Percentiles rank a stretch among this genome's conserved stretches.
Conservation (phyloP, 2,797 vertebrate species). For the Chromobotia macracanthus region DNA sequence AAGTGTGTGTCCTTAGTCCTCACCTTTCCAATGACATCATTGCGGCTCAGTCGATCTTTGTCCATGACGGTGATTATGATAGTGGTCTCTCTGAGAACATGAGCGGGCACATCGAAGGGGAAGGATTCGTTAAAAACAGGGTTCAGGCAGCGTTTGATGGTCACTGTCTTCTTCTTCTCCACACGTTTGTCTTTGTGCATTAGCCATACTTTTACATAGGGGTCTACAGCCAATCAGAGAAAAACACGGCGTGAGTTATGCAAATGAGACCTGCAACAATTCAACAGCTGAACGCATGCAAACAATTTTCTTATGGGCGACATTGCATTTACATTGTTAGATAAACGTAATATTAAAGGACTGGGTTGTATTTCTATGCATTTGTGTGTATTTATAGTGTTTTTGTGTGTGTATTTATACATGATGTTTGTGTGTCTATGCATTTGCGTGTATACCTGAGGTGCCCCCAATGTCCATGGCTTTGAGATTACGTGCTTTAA, state of each 20-base stretch:
- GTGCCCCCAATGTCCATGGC: conserved; percentile 99
- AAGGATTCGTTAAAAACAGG: conserved; percentile 98
- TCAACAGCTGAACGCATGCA: background rate
- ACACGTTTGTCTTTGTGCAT: conserved; percentile 99
- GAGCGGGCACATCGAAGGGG: conserved; percentile 94
- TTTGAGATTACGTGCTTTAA: conserved; percentile 99
- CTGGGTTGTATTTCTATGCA: background rate
- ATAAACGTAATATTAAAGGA: background rate
- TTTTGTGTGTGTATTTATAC: background rate
- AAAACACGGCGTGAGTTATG: background rate
- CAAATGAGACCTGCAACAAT: background rate
- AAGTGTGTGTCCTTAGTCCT: conserved; percentile 60
- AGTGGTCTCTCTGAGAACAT: conserved; percentile 96
- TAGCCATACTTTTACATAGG: conserved; percentile 98
- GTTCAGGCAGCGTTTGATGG: conserved; percentile 97
- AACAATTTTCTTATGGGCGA: background rate
- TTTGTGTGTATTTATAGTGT: background rate
- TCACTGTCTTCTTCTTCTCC: conserved; percentile 98
- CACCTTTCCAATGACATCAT: conserved; percentile 99
- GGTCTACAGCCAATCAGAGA: conserved; percentile 77
- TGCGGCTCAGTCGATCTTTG: conserved; percentile 97
- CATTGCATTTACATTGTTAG: background rate
- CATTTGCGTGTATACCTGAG: conserved; percentile 80
- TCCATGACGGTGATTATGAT: conserved; percentile 99
- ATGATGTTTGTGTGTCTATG: background rate